Base-by-base conservation (phyloP, 30 jellyfish, hydroid and myxozoan species). In the Sanderia malayensis region DNA sequence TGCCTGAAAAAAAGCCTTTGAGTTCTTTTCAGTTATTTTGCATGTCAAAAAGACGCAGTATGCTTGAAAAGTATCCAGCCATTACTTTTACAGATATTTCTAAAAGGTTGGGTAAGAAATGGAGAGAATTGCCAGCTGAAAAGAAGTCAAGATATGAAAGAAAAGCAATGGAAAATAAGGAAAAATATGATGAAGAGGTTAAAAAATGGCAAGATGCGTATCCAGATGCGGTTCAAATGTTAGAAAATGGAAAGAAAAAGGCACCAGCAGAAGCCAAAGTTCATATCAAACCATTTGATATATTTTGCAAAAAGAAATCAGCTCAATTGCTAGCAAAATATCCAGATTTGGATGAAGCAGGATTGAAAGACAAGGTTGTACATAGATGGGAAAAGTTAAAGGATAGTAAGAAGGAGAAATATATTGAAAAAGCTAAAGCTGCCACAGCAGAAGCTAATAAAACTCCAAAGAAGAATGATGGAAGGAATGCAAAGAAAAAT, bases 111-210 rank as follows among this genome's bases (percentile, higher is more conserved):
- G 89, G 76, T 22, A 77, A 65, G 53, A 77, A 77, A 41, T 77
- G 89, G 89, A 65, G 81, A 22, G 89, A 77, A 60, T 47, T 65
- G 67, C 75, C 81, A 0, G 67, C 67, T 0, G 89, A 77, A 17
- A 77, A 77, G 57, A 77, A 53, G 52, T 41, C 46, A 34, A 77
- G 65, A 44, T 77, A 77, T 77, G 81, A 63, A 31, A 52, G 27
- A 33, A 37, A 60, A 18, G 89, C 89, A 1, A 2, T 37, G 17
- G 62, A 77, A 28, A 30, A 20, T 53, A 77, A 46, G 67, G 67
- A 46, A 8, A 34, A 45, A 46, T 77, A 77, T 31, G 75, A 31
- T n/a, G 81, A 52, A n/a, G 69, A 58, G 26, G 10, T 77, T 22
- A 67, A 77, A 22, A 46, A 65, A 31, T 77, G 81, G 81, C 19